Percentiles rank a stretch among this genome's conserved stretches.
Evolutionary conservation across 2,113 vertebrate genomes (phyloP).

Genomic region (rat (Rattus norvegicus)): DNA sequence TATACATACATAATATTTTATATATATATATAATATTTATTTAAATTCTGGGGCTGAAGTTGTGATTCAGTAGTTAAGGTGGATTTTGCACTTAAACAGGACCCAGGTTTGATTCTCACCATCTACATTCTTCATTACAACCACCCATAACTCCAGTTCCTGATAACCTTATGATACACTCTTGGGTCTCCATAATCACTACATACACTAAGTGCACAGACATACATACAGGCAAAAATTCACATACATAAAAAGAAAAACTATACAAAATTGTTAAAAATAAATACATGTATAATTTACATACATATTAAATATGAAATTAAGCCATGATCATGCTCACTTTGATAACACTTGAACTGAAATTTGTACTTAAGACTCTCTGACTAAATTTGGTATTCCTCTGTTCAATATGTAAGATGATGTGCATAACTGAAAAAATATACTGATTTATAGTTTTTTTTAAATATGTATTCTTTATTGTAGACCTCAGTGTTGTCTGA

Average conservation of each 20-base stretch:
- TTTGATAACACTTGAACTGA: neutral
- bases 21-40: too few relatives aligned
- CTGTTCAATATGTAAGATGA: slow-evolving; percentile 5
- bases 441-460: neutral
- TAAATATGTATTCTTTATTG: too few relatives aligned
- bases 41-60: neutral
- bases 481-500: too few relatives aligned
- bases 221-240: neutral
- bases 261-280: neutral
- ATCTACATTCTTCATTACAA: neutral
- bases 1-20: too few relatives aligned
- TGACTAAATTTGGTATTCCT: neutral
- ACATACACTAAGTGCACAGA: too few relatives aligned
- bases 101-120: neutral
- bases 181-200: too few relatives aligned
- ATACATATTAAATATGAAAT: neutral
- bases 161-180: too few relatives aligned
- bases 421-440: neutral
- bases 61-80: neutral
- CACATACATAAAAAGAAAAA: neutral
- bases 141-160: too few relatives aligned
- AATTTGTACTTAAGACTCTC: neutral
- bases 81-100: neutral
- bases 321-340: neutral
- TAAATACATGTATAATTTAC: neutral